These are phyloP conservation scores for Lordiphosa stackelbergi DNA, from an alignment of 1,140 invertebrate species.

Conservation along the genomic window DNA sequence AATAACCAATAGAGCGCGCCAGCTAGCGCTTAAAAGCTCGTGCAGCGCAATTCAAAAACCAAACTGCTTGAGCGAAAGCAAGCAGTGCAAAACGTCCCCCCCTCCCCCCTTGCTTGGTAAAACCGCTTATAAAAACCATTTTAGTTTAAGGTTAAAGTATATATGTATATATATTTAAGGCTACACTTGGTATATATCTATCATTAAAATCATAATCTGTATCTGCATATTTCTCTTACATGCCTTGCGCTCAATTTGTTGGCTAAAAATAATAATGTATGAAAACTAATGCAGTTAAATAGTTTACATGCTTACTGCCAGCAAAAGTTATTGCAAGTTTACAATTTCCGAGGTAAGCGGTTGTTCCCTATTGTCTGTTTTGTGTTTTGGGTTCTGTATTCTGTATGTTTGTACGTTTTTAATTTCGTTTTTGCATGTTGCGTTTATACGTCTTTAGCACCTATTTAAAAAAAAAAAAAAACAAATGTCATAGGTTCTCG, in stretches of 20 bases:
- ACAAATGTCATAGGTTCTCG: conserved; percentile 38
- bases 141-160: conserved; percentile 17
- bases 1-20: too few relatives aligned
- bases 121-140: background rate
- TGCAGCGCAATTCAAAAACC: too few relatives aligned
- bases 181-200: conserved; percentile 13
- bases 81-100: background rate
- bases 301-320: conserved; percentile 75
- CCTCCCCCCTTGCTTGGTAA: background rate
- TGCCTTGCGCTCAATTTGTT: conserved; percentile 57
- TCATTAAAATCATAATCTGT: conserved; percentile 29
- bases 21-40: too few relatives aligned
- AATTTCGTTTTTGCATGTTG: conserved; percentile 31
- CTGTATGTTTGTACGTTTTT: conserved; percentile 13
- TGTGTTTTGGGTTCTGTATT: conserved; percentile 20
- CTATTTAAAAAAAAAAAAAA: conserved; percentile 46
- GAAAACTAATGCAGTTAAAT: conserved; percentile 63
- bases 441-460: conserved; percentile 6
- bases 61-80: too few relatives aligned
- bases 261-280: conserved; percentile 44
- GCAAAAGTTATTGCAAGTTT: conserved; percentile 76
- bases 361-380: conserved; percentile 20
- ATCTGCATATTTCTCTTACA: conserved; percentile 50
- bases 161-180: conserved; percentile 25
- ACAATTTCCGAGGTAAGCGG: conserved; percentile 76